A percentile compares a stretch with the other conserved stretches of the same genome.
Conservation (phyloP, 2,797 vertebrate species). For the Gymnopithys bicolor region DNA sequence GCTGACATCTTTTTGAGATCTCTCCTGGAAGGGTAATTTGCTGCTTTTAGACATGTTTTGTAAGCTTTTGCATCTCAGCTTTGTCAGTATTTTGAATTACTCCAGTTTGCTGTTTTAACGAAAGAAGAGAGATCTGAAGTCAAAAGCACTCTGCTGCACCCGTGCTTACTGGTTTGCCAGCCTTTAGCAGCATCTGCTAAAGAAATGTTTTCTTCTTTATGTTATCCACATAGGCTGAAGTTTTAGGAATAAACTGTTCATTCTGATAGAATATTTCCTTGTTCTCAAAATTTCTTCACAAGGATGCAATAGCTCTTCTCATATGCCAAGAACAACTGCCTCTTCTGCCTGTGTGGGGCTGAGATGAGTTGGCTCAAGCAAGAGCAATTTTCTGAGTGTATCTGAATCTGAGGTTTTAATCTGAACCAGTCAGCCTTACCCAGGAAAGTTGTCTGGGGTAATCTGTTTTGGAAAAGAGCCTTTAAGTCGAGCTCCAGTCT, state of each 20-base stretch:
- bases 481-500: neutral
- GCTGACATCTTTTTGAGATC: neutral
- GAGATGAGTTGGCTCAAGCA: neutral
- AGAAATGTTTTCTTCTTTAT: neutral
- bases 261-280: neutral
- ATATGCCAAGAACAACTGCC: neutral
- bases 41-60: neutral
- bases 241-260: constrained; percentile 17
- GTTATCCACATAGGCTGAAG: neutral
- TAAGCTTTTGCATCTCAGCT: neutral
- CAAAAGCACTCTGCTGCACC: neutral
- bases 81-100: neutral
- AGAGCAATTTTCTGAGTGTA: neutral
- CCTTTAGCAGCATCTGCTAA: neutral
- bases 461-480: neutral
- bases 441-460: neutral
- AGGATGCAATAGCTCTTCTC: neutral
- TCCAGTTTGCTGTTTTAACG: neutral
- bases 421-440: neutral
- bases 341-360: neutral
- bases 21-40: neutral
- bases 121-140: neutral
- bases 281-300: constrained; percentile 11
- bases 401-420: neutral
- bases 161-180: neutral